Conservation (phyloP, 37 sponge, comb jelly and placozoan genomes). For the Hexactinellida sp. region DNA sequence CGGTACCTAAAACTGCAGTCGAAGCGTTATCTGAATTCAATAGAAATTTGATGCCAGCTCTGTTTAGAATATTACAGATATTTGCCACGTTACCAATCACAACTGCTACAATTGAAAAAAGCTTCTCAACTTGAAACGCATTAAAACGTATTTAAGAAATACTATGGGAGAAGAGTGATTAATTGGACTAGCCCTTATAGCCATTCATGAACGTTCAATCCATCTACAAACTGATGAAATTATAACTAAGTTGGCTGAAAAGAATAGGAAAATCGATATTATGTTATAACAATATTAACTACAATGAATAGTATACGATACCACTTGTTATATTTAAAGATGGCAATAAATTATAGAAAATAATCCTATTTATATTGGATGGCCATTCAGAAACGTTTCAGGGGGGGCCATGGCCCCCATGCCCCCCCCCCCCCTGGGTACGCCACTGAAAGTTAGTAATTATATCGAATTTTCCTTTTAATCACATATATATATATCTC, state of each 20-base stretch:
- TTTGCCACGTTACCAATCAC: slow-evolving; percentile 16
- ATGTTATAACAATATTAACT: neutral
- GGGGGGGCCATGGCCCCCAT: slow-evolving; percentile 17
- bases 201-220: neutral
- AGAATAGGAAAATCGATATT: slow-evolving; percentile 1
- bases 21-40: slow-evolving; percentile 3
- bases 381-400: neutral
- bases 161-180: neutral
- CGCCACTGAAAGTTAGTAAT: neutral
- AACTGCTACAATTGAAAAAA: neutral
- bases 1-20: slow-evolving; percentile 5
- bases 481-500: no score
- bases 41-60: slow-evolving; percentile 1
- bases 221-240: neutral
- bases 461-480: no score
- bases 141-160: slow-evolving; percentile 13
- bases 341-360: neutral
- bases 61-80: slow-evolving; percentile 11
- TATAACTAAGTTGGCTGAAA: neutral
- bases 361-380: neutral
- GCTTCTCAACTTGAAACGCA: neutral
- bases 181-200: slow-evolving; percentile 10
- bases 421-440: no score
- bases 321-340: neutral
- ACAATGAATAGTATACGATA: neutral